Evolutionary conservation across 2,113 vertebrate genomes (phyloP), one percentile per base, ranked within the genome.

Genomic region (Syngnathus typhle): DNA sequence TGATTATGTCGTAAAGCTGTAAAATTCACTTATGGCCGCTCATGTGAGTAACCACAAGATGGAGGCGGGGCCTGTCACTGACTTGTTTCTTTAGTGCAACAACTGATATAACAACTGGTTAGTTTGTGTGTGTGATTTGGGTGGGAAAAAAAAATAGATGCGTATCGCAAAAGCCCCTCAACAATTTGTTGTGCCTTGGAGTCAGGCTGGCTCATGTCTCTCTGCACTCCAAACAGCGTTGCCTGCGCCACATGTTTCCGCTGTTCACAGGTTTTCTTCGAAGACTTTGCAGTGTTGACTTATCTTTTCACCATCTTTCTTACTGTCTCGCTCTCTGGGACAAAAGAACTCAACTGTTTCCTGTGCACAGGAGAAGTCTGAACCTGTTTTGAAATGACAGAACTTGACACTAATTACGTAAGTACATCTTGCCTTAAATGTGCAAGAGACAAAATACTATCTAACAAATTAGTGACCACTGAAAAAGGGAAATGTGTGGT

Each of bases 211-310:
- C 84, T 89, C 85, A 90, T 87, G 86, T 85, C 68, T 43, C 46
- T 62, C 76, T 72, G 67, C 73, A 69, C 81, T 71, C 74, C 64
- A 78, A 87, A 89, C 87, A 86, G 51, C 60, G 59, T 78, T 56
- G 72, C 54, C 71, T 72, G 70, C 68, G 77, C 73, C 82, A 76
- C 84, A 83, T 87, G 78, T 81, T 78, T 80, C 60, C 63, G 71
- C 73, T 81, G 73, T 85, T 88, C 77, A 80, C 85, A 82, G 81
- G 72, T 85, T 85, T 85, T 85, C 85, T 84, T 67, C 74, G 60
- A 75, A 74, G 74, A 74, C 60, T 60, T 60, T 60, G 62, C 67
- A 69, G 74, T 70, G 64, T 82, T 81, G 71, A 71, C 68, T 87
- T 87, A 88, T 86, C 86, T 84, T 68, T 18, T 2, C 6, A 71